Evolutionary conservation across 2,113 vertebrate species (phyloP).

Genomic region (Dasyurus viverrinus): DNA sequence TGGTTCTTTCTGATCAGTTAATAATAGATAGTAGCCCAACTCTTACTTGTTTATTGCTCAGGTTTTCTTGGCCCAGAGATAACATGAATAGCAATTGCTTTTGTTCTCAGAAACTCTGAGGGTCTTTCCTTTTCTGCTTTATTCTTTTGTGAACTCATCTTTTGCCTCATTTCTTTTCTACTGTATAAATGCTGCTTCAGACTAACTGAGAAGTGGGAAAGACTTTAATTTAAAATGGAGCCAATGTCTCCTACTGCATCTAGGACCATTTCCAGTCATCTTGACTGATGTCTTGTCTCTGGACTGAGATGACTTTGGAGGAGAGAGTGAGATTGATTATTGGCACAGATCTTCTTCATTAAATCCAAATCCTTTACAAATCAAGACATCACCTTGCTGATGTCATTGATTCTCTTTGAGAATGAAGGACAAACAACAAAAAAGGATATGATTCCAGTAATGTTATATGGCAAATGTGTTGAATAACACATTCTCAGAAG

Average conservation of each 20-base stretch:
- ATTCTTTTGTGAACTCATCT: too few relatives aligned
- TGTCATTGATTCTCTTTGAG: neutral
- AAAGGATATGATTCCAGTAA: neutral
- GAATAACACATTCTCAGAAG: neutral
- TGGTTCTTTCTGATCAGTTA: too few relatives aligned
- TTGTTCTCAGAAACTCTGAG: too few relatives aligned
- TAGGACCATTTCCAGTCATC: neutral
- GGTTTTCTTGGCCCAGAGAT: too few relatives aligned
- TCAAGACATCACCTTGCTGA: neutral
- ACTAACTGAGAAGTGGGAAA: neutral
- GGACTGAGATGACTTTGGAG: neutral
- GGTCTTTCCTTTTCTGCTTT: too few relatives aligned
- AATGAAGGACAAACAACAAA: neutral
- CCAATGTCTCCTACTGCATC: neutral
- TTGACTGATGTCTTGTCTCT: neutral
- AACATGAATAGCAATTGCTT: too few relatives aligned
- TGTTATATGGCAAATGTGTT: neutral
- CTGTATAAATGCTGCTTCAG: neutral
- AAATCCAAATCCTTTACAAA: neutral
- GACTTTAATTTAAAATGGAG: neutral
- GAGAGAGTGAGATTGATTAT: neutral
- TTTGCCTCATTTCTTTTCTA: neutral
- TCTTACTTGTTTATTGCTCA: too few relatives aligned
- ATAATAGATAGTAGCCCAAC: too few relatives aligned
- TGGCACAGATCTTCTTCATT: neutral